Conservation (phyloP, 2,113 vertebrate species). For the Cromileptes altivelis region DNA sequence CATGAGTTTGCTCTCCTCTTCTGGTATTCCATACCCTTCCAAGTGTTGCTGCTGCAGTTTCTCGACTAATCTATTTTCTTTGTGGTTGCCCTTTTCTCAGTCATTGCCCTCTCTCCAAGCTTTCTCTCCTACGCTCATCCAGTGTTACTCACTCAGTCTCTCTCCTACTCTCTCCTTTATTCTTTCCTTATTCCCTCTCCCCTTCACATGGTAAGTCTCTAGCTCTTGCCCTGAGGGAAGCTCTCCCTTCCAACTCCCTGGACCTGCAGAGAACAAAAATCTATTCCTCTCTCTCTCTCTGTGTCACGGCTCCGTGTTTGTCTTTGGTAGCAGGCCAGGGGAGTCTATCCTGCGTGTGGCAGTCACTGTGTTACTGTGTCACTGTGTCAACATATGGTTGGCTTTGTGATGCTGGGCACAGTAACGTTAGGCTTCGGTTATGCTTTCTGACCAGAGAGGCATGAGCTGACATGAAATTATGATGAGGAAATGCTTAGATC, state of each 20-base stretch:
- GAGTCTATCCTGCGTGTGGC: conserved; percentile 32
- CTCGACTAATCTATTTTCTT: conserved; percentile 67
- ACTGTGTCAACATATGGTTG: conserved; percentile 59
- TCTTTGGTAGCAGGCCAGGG: conserved; percentile 50
- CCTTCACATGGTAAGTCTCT: conserved; percentile 52
- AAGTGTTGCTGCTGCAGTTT: conserved; percentile 36
- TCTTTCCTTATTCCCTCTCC: conserved; percentile 52
- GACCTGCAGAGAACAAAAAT: conserved; percentile 63
- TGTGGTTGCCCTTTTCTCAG: conserved; percentile 71
- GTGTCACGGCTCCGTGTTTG: conserved; percentile 46
- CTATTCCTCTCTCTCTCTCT: conserved; percentile 44
- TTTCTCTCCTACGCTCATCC: conserved; percentile 75
- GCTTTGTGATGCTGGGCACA: conserved; percentile 4
- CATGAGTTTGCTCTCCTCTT: background rate
- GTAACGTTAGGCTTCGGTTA: background rate
- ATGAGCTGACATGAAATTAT: too few relatives aligned
- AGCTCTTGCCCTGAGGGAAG: conserved; percentile 60
- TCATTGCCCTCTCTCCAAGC: conserved; percentile 67
- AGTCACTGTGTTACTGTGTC: conserved; percentile 73
- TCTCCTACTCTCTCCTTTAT: conserved; percentile 63
- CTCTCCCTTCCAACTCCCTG: conserved; percentile 59
- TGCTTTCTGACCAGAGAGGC: too few relatives aligned
- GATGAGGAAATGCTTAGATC: too few relatives aligned
- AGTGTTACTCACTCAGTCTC: conserved; percentile 57
- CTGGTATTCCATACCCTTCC: conserved; percentile 27